Percentiles rank a stretch among this genome's conserved stretches.
phyloP scores from a whole-genome alignment of 2,113 vertebrate genomes.

The Cyanoderma ruficeps region DNA sequence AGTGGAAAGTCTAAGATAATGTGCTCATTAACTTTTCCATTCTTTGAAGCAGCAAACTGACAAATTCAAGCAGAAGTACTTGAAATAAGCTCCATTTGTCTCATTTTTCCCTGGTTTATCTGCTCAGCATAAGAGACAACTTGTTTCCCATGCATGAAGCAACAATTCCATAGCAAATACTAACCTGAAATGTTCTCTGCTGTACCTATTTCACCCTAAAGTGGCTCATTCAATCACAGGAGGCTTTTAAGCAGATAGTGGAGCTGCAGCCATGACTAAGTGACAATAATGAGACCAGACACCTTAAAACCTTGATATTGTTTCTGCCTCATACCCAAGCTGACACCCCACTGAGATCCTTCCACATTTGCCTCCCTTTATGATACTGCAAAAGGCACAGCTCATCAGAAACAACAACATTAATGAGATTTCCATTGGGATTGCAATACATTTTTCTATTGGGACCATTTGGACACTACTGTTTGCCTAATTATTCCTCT shows the following conservation, averaged over 20 bases:
- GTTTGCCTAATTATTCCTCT: constrained; percentile 53
- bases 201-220: background rate
- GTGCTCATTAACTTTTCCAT: background rate
- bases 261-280: background rate
- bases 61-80: background rate
- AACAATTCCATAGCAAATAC: background rate
- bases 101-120: background rate
- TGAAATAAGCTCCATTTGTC: background rate
- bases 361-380: background rate
- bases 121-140: background rate
- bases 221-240: background rate
- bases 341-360: constrained; percentile 21
- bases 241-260: background rate
- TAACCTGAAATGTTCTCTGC: background rate
- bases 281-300: background rate
- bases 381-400: background rate
- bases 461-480: constrained; percentile 29
- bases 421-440: constrained; percentile 48
- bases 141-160: background rate
- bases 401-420: constrained; percentile 5
- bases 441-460: constrained; percentile 18
- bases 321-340: constrained; percentile 31
- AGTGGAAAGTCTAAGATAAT: background rate
- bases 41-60: background rate
- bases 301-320: constrained; percentile 45